Evolutionary conservation across 2,113 vertebrate genomes (phyloP).

Genomic region (Corydoras sp.): DNA sequence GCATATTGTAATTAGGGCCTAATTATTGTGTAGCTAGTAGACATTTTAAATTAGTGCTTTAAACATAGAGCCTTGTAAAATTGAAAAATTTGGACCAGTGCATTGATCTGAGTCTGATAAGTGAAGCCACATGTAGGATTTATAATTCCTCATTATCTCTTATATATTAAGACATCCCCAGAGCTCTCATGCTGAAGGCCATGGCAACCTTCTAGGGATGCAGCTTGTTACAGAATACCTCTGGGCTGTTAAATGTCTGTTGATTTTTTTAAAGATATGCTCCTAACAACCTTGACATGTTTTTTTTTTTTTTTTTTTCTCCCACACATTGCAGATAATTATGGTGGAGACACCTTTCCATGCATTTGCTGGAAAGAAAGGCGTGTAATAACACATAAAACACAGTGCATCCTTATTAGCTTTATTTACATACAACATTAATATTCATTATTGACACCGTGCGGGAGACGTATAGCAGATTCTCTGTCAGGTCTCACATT

Average conservation of each 20-base stretch:
- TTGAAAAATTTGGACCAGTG: conserved; percentile 42
- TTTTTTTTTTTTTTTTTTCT: conserved; percentile 31
- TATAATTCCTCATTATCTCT: conserved; percentile 69
- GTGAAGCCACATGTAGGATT: conserved; percentile 56
- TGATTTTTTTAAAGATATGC: conserved; percentile 46
- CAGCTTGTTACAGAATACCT: conserved; percentile 67
- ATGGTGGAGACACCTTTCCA: conserved; percentile 20
- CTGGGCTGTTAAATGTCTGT: conserved; percentile 64
- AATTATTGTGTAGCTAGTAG: conserved; percentile 43
- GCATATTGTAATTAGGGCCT: conserved; percentile 41
- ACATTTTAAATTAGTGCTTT: conserved; percentile 49
- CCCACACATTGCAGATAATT: conserved; percentile 14
- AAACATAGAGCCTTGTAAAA: conserved; percentile 41
- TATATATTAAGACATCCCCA: conserved; percentile 57
- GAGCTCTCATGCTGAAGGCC: conserved; percentile 57
- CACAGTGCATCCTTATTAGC: conserved; percentile 1
- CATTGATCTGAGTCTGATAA: conserved; percentile 43
- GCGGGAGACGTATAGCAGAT: not conserved
- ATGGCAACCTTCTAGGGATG: conserved; percentile 57
- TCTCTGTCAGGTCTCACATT: not conserved
- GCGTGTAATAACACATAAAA: conserved; percentile 1
- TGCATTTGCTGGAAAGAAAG: conserved; percentile 1
- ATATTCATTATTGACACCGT: not conserved
- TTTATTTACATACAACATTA: not conserved
- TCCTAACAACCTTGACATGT: conserved; percentile 51